Conservation (phyloP, 2,797 vertebrate species). For the Artibeus lituratus region DNA sequence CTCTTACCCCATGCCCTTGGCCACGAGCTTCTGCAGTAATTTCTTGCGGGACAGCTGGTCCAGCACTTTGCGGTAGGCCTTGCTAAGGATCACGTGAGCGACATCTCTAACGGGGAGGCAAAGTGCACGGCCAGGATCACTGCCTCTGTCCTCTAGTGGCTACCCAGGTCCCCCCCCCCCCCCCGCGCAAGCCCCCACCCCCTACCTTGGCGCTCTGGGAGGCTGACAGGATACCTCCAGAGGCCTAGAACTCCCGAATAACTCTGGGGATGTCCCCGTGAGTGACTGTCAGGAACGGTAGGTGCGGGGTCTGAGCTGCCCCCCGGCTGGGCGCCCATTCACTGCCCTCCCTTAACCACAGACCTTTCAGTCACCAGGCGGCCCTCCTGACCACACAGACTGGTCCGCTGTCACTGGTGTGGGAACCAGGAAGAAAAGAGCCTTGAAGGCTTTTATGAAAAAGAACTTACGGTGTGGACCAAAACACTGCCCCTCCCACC, state of each 20-base stretch:
- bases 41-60: conserved; percentile 94
- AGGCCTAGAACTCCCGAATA: neutral
- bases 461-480: neutral
- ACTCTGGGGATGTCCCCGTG: neutral
- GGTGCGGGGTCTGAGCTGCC: neutral
- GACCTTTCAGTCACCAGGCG: neutral
- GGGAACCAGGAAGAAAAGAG: neutral
- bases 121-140: conserved; percentile 54
- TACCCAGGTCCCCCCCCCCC: too few relatives aligned
- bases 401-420: neutral
- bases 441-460: neutral
- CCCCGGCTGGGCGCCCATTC: neutral
- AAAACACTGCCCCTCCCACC: neutral
- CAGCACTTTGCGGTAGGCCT: conserved; percentile 95
- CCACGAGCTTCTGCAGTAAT: conserved; percentile 95
- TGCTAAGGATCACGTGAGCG: conserved; percentile 94
- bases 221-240: neutral
- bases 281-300: neutral
- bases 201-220: neutral
- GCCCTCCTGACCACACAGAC: neutral
- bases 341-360: neutral
- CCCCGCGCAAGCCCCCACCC: neutral
- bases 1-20: conserved; percentile 95
- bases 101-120: conserved; percentile 88
- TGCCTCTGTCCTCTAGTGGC: neutral